These are phyloP conservation scores for Tetramorium alpestre DNA, from an alignment of 1,140 invertebrate species.

Conservation along the genomic window DNA sequence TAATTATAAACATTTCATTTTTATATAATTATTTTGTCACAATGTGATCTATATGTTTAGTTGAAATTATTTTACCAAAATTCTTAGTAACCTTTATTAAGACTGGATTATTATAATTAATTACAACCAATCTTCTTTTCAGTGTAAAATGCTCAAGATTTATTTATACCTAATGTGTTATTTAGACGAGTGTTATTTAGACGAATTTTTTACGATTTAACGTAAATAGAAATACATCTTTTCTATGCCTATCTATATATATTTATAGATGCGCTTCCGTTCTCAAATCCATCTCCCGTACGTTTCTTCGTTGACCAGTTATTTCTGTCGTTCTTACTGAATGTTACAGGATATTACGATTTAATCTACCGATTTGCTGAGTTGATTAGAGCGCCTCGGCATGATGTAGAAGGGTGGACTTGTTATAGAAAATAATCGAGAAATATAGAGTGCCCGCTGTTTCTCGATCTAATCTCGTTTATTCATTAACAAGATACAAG, in stretches of 20 bases:
- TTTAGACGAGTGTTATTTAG: not conserved
- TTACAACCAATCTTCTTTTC: too few species aligned
- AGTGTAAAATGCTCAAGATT: not conserved
- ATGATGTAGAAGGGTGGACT: conserved; percentile 2
- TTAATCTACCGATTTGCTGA: conserved; percentile 80
- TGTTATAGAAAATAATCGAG: conserved; percentile 7
- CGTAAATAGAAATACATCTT: not conserved
- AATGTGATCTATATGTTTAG: too few species aligned
- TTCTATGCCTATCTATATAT: conserved; percentile 10
- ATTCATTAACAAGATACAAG: not conserved
- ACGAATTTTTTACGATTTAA: not conserved
- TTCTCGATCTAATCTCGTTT: not conserved
- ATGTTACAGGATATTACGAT: conserved; percentile 80
- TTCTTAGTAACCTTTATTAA: too few species aligned
- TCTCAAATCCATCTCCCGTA: conserved; percentile 69
- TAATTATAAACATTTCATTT: too few species aligned
- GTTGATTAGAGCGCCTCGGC: conserved; percentile 75
- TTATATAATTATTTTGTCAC: too few species aligned
- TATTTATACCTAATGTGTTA: not conserved
- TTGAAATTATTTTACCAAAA: too few species aligned
- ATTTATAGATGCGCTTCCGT: conserved; percentile 66
- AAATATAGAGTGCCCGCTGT: not conserved
- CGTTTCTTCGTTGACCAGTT: conserved; percentile 73
- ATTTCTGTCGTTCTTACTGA: conserved; percentile 78
- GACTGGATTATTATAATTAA: too few species aligned